phyloP scores from a whole-genome alignment of 2,888 invertebrate genomes.

The Trachelus troglodyta region DNA sequence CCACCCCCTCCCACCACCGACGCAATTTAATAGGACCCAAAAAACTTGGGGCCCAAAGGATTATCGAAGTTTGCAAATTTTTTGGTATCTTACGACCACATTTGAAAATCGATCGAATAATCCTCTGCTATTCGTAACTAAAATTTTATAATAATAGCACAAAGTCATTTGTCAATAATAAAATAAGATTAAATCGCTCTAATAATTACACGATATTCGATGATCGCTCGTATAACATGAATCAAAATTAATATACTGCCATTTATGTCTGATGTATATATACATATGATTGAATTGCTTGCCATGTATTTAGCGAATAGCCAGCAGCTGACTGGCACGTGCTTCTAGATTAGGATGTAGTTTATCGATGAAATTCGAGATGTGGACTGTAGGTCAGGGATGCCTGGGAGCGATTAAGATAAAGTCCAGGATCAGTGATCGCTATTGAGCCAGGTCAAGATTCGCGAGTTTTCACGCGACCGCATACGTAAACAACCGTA shows the following conservation, averaged over 20 bases:
- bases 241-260: too few relatives aligned
- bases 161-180: not conserved
- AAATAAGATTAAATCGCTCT: not conserved
- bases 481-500: not conserved
- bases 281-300: too few relatives aligned
- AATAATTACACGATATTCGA: not conserved
- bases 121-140: not conserved
- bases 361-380: not conserved
- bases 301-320: too few relatives aligned
- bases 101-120: too few relatives aligned
- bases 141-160: not conserved
- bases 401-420: not conserved
- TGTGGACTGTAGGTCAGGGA: not conserved
- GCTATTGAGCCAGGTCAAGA: not conserved
- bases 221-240: too few relatives aligned
- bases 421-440: not conserved
- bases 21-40: not conserved
- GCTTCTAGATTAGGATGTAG: not conserved
- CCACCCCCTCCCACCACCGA: too few relatives aligned
- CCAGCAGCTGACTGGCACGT: not conserved
- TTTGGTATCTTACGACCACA: not conserved
- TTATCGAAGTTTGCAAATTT: not conserved
- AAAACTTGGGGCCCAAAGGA: not conserved
- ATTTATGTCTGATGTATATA: too few relatives aligned
- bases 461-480: not conserved